Conservation (phyloP, 2,888 invertebrate genomes). For the Acleris holmiana region DNA sequence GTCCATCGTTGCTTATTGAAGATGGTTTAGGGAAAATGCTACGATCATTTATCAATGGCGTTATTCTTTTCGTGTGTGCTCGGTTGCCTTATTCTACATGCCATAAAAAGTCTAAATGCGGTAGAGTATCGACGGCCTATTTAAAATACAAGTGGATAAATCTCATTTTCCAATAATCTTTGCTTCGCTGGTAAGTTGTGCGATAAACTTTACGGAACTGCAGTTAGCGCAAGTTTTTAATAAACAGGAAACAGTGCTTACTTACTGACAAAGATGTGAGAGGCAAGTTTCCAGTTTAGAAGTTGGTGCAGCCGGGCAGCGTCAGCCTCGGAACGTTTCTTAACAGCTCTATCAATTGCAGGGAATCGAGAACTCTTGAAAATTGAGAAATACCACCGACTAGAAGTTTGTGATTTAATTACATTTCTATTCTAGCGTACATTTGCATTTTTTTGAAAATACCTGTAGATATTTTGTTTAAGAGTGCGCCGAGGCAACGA, state of each 20-base stretch:
- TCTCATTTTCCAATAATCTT: constrained; percentile 8
- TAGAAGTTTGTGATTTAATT: no score
- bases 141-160: constrained; percentile 1
- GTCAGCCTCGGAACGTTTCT: constrained; percentile 44
- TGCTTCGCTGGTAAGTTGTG: neutral
- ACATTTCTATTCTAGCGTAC: neutral
- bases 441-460: no score
- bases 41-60: no score
- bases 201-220: constrained; percentile 25
- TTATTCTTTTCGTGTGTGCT: no score
- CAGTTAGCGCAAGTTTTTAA: constrained; percentile 43
- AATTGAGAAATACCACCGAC: no score
- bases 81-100: no score
- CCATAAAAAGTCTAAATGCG: no score
- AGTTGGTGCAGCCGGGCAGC: constrained; percentile 40
- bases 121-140: no score
- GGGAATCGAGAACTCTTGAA: constrained; percentile 43
- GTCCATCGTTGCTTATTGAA: no score
- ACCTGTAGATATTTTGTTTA: no score
- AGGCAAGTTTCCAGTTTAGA: constrained; percentile 30
- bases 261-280: constrained; percentile 47
- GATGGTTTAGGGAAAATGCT: no score
- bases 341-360: constrained; percentile 53
- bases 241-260: constrained; percentile 45
- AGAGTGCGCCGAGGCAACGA: no score